Conservation (phyloP, 2,797 vertebrate species). For the Xenops minutus region DNA sequence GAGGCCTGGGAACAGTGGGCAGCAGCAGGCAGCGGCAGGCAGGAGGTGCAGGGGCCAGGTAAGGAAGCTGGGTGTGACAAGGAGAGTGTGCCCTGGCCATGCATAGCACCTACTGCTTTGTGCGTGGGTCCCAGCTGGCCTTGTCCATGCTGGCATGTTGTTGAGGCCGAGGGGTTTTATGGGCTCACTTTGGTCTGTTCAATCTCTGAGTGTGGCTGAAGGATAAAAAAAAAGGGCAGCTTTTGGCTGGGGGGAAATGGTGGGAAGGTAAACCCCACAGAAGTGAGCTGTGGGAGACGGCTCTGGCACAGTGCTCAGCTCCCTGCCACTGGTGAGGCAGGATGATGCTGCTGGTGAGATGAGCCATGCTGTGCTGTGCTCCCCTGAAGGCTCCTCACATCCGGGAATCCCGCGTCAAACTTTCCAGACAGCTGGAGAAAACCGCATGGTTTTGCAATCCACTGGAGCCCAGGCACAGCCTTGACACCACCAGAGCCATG, state of each 20-base stretch:
- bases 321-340: neutral
- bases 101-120: neutral
- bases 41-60: accelerated
- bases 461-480: neutral
- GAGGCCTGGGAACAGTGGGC: neutral
- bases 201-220: accelerated
- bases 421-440: conserved; percentile 45
- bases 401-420: conserved; percentile 19
- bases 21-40: neutral
- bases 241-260: neutral
- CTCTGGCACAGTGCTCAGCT: neutral
- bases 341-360: neutral
- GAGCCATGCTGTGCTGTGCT: neutral
- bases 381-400: conserved; percentile 51
- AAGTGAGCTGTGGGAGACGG: neutral
- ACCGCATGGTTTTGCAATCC: neutral
- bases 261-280: neutral
- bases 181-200: neutral
- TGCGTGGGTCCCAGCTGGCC: neutral
- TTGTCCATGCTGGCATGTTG: accelerated
- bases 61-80: neutral
- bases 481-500: neutral
- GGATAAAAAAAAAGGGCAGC: neutral
- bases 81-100: accelerated
- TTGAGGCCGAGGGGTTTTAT: neutral